Evolutionary conservation across 2,797 vertebrate genomes (phyloP), one percentile per base, ranked within the genome.

Genomic region (Cyclura pinguis): DNA sequence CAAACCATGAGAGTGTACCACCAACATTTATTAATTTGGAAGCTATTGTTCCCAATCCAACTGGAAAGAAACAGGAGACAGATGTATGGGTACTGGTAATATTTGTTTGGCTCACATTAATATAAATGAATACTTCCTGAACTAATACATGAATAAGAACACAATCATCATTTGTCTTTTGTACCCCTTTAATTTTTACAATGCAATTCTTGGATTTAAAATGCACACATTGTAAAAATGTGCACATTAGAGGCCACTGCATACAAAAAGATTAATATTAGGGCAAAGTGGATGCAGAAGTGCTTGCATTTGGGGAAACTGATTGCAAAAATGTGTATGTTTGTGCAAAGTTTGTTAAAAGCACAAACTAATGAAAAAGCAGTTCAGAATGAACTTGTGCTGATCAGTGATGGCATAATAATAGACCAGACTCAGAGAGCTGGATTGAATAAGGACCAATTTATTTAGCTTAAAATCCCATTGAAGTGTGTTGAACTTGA

Each of bases 1-100:
- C 47, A 67, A 85, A 14, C 89, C 62, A 47, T 72, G 38, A 91
- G 95, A 95, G 91, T 84, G 57, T 47, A 87, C 24, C 93, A 32
- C 5, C 84, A 10, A 80, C 88, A 78, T 86, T 96, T 95, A 92
- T 95, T 96, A 96, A 94, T 94, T 88, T 93, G 1, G 4, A 62
- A 1, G 27, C 86, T 38, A 62, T 86, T 27, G n/a, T 90, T 35
- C 93, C 55, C 87, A 85, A 88, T 91, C 80, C 92, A 24, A 88
- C 85, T 89, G 50, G 84, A 87, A 85, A 14, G 22, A 67, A 35
- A n/a, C 10, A 9, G 47, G 74, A 22, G 73, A 38, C 29, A n/a
- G 78, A 80, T 32, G 29, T 16, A 90, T 52, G n/a, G 67, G 32
- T 47, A 14, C 62, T 84, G 88, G 69, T 82, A 92, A 90, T 38